These are phyloP conservation scores for Rousettus madagascariensis DNA, from an alignment of 2,797 vertebrate genomes.

Conservation along the genomic window DNA sequence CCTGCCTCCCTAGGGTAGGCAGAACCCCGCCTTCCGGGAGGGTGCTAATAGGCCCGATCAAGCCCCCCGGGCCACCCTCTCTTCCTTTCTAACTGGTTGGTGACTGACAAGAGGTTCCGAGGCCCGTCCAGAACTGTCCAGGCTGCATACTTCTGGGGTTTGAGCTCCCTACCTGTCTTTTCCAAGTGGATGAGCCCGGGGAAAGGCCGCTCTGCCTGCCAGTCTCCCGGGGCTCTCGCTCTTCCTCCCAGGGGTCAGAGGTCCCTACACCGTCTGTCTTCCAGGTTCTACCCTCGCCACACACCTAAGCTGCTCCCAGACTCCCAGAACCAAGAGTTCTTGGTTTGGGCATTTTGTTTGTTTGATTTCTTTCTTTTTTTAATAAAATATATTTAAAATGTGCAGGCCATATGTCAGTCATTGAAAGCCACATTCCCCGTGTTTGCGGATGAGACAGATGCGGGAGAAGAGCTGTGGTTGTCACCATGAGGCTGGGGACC, in stretches of 20 bases:
- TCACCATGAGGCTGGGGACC: not conserved
- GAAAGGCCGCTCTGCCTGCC: not conserved
- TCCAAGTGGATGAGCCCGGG: not conserved
- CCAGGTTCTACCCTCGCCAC: slow-evolving; percentile 40
- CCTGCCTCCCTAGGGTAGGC: not conserved
- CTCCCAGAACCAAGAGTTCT: slow-evolving; percentile 57
- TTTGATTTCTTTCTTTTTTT: not conserved
- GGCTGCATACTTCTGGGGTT: not conserved
- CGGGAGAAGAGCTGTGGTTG: not conserved
- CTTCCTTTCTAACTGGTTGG: not conserved
- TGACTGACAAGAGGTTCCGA: not conserved
- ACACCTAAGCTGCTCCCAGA: slow-evolving; percentile 68
- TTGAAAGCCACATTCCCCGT: not conserved
- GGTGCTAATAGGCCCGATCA: not conserved
- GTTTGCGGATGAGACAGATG: not conserved
- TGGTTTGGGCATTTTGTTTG: slow-evolving; percentile 61
- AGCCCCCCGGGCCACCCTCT: not conserved
- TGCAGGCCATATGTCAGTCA: not conserved
- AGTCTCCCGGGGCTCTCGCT: not conserved
- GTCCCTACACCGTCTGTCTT: slow-evolving; percentile 50
- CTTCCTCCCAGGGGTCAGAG: not conserved
- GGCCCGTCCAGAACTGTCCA: not conserved
- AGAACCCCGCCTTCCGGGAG: not conserved
- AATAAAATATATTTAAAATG: slow-evolving; percentile 68
- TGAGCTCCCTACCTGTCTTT: not conserved